These are phyloP conservation scores for Pachydiplax longipennis DNA, from an alignment of 2,888 invertebrate genomes.

Conservation along the genomic window DNA sequence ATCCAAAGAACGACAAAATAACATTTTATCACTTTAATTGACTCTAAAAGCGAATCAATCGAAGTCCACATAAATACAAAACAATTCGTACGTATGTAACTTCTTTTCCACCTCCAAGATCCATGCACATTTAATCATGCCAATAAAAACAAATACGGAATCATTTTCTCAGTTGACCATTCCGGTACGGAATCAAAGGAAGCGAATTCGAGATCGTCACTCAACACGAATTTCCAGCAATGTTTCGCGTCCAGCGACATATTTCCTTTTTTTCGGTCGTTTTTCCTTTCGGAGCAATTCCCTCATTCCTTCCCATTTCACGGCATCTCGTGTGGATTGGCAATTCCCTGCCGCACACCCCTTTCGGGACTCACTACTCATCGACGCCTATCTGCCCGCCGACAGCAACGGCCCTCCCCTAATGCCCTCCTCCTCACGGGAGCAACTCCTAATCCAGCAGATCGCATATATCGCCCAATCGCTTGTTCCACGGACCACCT, in stretches of 20 bases:
- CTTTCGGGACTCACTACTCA: not conserved
- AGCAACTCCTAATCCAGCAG: constrained; percentile 9
- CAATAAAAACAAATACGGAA: not conserved
- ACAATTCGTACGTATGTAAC: not conserved
- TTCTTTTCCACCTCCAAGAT: not conserved
- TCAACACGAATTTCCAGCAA: not conserved
- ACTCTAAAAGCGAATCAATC: too few relatives aligned
- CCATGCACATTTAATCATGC: not conserved
- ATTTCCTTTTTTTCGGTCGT: not conserved
- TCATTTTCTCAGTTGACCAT: too few relatives aligned
- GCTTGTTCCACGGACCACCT: constrained; percentile 22
- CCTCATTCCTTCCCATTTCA: constrained; percentile 14
- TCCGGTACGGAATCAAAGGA: too few relatives aligned
- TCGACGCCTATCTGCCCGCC: constrained; percentile 31
- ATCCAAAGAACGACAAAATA: too few relatives aligned
- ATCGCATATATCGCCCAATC: constrained; percentile 37
- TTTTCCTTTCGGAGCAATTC: not conserved
- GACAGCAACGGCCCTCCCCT: not conserved
- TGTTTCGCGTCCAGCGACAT: not conserved
- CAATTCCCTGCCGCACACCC: not conserved
- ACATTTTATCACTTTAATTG: too few relatives aligned
- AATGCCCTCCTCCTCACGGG: not conserved
- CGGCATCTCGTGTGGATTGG: not conserved
- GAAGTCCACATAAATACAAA: too few relatives aligned
- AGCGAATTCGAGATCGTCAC: too few relatives aligned